phyloP scores from a whole-genome alignment of 2,113 vertebrate genomes.

The Perca flavescens region DNA sequence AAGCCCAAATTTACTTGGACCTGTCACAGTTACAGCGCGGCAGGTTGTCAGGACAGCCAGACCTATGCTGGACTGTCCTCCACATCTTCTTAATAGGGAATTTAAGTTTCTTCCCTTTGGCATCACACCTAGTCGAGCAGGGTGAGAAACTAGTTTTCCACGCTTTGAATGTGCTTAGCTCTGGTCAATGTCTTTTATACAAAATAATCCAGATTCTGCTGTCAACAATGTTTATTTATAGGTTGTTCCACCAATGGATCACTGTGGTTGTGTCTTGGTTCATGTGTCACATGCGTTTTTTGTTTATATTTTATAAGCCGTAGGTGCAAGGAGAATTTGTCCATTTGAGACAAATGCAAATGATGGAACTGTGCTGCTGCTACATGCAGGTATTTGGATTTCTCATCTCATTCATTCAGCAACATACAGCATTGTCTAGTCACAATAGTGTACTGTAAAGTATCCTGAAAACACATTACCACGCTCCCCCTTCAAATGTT shows the following conservation, averaged over 20 bases:
- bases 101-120: conserved; percentile 23
- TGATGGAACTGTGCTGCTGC: not conserved
- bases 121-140: not conserved
- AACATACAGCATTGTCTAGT: not conserved
- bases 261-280: not conserved
- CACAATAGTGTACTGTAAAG: not conserved
- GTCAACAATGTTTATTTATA: not conserved
- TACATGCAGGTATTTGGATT: not conserved
- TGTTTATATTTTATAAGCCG: not conserved
- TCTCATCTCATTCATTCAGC: not conserved
- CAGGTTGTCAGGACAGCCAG: conserved; percentile 42
- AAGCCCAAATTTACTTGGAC: conserved; percentile 34
- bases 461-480: not conserved
- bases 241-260: not conserved
- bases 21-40: conserved; percentile 44
- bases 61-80: conserved; percentile 33
- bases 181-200: not conserved
- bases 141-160: not conserved
- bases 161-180: not conserved
- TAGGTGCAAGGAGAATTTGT: not conserved
- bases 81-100: conserved; percentile 34
- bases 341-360: not conserved
- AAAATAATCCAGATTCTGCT: not conserved
- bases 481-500: not conserved
- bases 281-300: not conserved